Conservation (phyloP, 2,113 vertebrate species). For the Indri indri region DNA sequence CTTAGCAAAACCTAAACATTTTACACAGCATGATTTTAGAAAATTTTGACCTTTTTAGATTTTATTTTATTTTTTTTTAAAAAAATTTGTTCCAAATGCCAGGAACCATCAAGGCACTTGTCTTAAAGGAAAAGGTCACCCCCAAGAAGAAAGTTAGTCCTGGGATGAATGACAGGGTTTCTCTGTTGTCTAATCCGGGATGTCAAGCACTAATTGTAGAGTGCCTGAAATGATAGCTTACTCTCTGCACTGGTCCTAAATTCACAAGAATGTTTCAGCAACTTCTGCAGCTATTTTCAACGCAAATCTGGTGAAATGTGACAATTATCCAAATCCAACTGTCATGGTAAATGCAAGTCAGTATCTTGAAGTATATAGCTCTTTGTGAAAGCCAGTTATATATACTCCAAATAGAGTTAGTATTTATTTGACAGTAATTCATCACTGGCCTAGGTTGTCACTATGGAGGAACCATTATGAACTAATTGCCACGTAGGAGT, state of each 20-base stretch:
- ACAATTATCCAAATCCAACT: conserved; percentile 42
- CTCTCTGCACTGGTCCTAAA: not conserved
- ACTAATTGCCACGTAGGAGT: not conserved
- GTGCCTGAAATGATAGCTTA: not conserved
- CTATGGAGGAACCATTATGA: not conserved
- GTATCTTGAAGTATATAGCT: not conserved
- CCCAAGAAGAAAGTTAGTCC: not conserved
- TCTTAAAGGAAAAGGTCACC: conserved; percentile 65
- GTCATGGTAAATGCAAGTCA: not conserved
- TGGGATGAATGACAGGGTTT: conserved; percentile 45
- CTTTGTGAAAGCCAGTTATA: not conserved
- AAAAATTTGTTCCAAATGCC: conserved; percentile 55
- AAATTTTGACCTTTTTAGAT: conserved; percentile 67
- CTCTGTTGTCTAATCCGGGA: not conserved
- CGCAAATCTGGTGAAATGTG: conserved; percentile 5
- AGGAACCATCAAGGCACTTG: conserved; percentile 37
- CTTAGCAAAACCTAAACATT: conserved; percentile 55
- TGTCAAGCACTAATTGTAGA: conserved; percentile 28
- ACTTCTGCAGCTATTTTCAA: conserved; percentile 22
- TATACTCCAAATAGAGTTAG: not conserved
- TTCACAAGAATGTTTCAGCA: not conserved
- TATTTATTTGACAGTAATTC: not conserved
- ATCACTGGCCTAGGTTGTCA: not conserved
- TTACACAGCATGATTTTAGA: conserved; percentile 44
- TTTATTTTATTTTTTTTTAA: conserved; percentile 37